Conservation (phyloP, 1,140 invertebrate genomes). For the Gryon sp. region DNA sequence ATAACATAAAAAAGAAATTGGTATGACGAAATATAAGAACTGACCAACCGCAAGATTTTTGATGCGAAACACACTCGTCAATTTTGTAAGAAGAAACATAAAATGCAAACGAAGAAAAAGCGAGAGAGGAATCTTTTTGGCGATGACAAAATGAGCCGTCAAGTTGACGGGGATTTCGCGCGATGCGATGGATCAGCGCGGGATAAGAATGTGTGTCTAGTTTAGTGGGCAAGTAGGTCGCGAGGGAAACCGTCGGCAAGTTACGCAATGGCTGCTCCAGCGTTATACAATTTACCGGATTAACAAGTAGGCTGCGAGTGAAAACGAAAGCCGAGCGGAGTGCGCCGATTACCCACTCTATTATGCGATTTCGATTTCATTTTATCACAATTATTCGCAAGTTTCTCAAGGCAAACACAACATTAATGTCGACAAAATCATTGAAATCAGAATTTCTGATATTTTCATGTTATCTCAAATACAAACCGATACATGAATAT, state of each 20-base stretch:
- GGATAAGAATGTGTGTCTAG: conserved; percentile 82
- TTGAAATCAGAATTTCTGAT: too few relatives aligned
- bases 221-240: conserved; percentile 82
- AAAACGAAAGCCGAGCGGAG: conserved; percentile 77
- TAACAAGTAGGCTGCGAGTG: conserved; percentile 79
- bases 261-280: conserved; percentile 78
- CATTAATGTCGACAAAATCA: too few relatives aligned
- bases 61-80: too few relatives aligned
- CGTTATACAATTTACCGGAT: conserved; percentile 80
- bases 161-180: conserved; percentile 37
- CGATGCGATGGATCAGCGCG: conserved; percentile 66
- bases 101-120: too few relatives aligned
- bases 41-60: not conserved
- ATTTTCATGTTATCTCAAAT: too few relatives aligned
- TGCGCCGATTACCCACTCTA: conserved; percentile 44
- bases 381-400: conserved; percentile 50
- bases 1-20: too few relatives aligned
- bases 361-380: conserved; percentile 49
- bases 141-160: conserved; percentile 1
- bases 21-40: not conserved
- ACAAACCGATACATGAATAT: too few relatives aligned
- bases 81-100: too few relatives aligned
- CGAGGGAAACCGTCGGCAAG: conserved; percentile 74
- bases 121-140: not conserved
- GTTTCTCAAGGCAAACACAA: conserved; percentile 14